Conservation (phyloP, 1,140 invertebrate genomes). For the Lordiphosa mommai region DNA sequence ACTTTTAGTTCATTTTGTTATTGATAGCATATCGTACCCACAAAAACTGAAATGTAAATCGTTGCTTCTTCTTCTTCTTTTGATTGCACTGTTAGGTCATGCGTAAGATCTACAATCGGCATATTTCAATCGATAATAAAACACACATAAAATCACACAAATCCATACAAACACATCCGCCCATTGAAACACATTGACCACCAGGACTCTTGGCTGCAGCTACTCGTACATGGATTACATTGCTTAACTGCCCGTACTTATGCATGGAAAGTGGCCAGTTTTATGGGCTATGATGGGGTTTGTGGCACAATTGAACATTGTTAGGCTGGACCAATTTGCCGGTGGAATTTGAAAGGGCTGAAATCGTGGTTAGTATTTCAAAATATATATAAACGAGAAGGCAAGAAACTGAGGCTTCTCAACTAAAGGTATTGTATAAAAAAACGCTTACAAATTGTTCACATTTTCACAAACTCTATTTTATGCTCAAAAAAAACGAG, state of each 20-base stretch:
- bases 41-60: slow-evolving; percentile 22
- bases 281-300: too few relatives aligned
- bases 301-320: too few relatives aligned
- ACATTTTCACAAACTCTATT: too few relatives aligned
- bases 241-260: slow-evolving; percentile 44
- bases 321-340: slow-evolving; percentile 3
- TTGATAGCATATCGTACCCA: neutral
- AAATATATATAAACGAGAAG: too few relatives aligned
- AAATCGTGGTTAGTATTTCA: too few relatives aligned
- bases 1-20: neutral
- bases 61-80: neutral
- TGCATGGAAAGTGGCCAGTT: slow-evolving; percentile 2
- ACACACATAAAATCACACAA: slow-evolving; percentile 13
- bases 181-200: slow-evolving; percentile 2
- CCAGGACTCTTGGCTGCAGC: slow-evolving; percentile 11
- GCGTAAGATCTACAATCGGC: slow-evolving; percentile 40
- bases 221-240: slow-evolving; percentile 25
- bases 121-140: slow-evolving; percentile 52
- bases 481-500: too few relatives aligned
- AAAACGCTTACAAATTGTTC: too few relatives aligned
- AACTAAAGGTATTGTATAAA: too few relatives aligned
- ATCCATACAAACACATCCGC: slow-evolving; percentile 1
- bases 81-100: neutral
- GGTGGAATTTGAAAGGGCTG: neutral
- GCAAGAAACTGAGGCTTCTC: too few relatives aligned